These are phyloP conservation scores for Imbricaverruca yamaguchii DNA, from an alignment of 2,888 invertebrate genomes.

Conservation along the genomic window DNA sequence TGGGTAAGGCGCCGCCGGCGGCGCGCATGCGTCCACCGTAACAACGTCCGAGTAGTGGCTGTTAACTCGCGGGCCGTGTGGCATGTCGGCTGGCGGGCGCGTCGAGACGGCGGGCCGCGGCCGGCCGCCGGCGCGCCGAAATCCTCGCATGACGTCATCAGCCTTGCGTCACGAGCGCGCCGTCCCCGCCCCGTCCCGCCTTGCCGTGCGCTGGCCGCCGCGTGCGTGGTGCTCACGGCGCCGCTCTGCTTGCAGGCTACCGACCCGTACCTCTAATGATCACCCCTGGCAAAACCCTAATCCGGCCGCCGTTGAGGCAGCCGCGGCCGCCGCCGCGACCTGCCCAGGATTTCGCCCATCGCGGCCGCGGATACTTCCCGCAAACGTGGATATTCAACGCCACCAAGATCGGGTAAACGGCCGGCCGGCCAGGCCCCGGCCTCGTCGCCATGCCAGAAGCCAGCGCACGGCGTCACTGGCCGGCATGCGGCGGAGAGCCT, in stretches of 20 bases:
- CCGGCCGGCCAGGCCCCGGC: no score
- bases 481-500: no score
- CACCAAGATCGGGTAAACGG: constrained; percentile 34
- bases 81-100: background rate
- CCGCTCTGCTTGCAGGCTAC: constrained; percentile 10
- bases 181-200: background rate
- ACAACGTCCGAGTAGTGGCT: constrained; percentile 8
- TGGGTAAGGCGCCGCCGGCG: constrained; percentile 36
- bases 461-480: no score
- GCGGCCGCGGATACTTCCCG: constrained; percentile 25
- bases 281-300: constrained; percentile 1
- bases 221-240: background rate
- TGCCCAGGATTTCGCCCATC: constrained; percentile 19
- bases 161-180: background rate
- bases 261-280: background rate
- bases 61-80: background rate
- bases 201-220: no score
- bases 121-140: background rate
- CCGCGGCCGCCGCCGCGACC: constrained; percentile 21
- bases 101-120: background rate
- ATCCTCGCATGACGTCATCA: background rate
- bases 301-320: constrained; percentile 7
- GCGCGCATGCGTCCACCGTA: background rate
- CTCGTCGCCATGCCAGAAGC: no score
- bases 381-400: constrained; percentile 32